Conservation (phyloP, 1,140 invertebrate species). For the Philaenus spumarius region DNA sequence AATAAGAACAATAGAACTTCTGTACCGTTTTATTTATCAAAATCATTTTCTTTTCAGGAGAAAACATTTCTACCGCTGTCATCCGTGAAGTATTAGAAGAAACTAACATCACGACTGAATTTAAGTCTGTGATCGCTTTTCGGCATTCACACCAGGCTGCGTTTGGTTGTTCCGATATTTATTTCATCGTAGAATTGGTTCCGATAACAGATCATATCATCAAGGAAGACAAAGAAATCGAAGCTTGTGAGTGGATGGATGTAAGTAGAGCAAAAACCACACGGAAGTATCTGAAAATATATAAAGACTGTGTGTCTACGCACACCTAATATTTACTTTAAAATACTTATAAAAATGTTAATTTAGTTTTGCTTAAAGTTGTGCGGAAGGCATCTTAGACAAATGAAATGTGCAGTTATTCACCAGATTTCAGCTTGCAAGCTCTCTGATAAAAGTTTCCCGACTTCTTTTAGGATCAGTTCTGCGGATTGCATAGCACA, state of each 20-base stretch:
- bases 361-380: not conserved
- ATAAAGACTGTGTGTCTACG: too few species aligned
- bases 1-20: too few species aligned
- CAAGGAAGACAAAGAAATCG: slow-evolving; percentile 66
- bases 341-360: not conserved
- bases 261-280: slow-evolving; percentile 31
- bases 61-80: slow-evolving; percentile 70
- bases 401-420: too few species aligned
- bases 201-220: slow-evolving; percentile 57
- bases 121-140: slow-evolving; percentile 66
- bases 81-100: slow-evolving; percentile 84
- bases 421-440: too few species aligned
- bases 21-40: too few species aligned
- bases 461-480: too few species aligned
- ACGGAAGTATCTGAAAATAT: too few species aligned
- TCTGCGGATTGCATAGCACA: too few species aligned
- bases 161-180: slow-evolving; percentile 80
- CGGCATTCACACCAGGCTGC: slow-evolving; percentile 63
- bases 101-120: slow-evolving; percentile 71
- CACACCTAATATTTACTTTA: slow-evolving; percentile 7
- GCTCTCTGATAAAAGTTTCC: too few species aligned
- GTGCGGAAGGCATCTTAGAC: too few species aligned
- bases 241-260: slow-evolving; percentile 74
- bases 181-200: slow-evolving; percentile 64
- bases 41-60: slow-evolving; percentile 60